A percentile compares a stretch with the other conserved stretches of the same genome.
These are phyloP conservation scores for Rhagophthalmus giganteus DNA, from an alignment of 2,888 invertebrate species.

Conservation along the genomic window DNA sequence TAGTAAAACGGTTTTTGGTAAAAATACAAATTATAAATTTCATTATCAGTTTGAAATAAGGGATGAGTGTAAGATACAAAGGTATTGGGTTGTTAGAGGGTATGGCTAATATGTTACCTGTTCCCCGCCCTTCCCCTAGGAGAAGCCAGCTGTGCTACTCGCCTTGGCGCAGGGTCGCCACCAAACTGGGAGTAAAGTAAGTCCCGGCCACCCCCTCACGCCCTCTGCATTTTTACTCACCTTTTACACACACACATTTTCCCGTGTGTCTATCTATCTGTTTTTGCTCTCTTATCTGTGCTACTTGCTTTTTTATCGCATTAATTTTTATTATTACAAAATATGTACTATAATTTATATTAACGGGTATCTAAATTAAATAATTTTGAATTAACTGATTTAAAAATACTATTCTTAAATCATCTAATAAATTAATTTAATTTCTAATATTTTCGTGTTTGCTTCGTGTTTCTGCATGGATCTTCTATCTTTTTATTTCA, in stretches of 20 bases:
- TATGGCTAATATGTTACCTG: slow-evolving; percentile 59
- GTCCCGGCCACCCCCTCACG: slow-evolving; percentile 59
- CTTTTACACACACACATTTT: slow-evolving; percentile 16
- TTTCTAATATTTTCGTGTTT: slow-evolving; percentile 18
- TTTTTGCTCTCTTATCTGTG: slow-evolving; percentile 35
- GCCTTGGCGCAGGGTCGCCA: slow-evolving; percentile 92
- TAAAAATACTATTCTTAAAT: slow-evolving; percentile 1
- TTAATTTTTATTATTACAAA: slow-evolving; percentile 19
- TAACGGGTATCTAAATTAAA: slow-evolving; percentile 1
- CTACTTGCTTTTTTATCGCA: slow-evolving; percentile 14
- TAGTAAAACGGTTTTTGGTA: too few species aligned
- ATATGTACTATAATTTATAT: slow-evolving; percentile 14
- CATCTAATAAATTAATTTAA: slow-evolving; percentile 4
- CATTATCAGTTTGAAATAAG: too few species aligned
- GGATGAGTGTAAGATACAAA: slow-evolving; percentile 27
- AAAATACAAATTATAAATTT: too few species aligned
- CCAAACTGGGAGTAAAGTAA: slow-evolving; percentile 95
- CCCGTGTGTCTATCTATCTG: slow-evolving; percentile 37
- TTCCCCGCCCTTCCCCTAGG: slow-evolving; percentile 57
- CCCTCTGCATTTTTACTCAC: slow-evolving; percentile 31
- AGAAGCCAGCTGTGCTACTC: slow-evolving; percentile 79
- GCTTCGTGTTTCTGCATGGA: slow-evolving; percentile 23
- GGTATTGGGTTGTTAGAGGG: slow-evolving; percentile 41
- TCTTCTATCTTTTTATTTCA: slow-evolving; percentile 23
- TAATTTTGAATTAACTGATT: slow-evolving; percentile 1